Evolutionary conservation across 2,797 vertebrate species (phyloP), one percentile per base, ranked within the genome.

Genomic region (Coendou prehensilis): DNA sequence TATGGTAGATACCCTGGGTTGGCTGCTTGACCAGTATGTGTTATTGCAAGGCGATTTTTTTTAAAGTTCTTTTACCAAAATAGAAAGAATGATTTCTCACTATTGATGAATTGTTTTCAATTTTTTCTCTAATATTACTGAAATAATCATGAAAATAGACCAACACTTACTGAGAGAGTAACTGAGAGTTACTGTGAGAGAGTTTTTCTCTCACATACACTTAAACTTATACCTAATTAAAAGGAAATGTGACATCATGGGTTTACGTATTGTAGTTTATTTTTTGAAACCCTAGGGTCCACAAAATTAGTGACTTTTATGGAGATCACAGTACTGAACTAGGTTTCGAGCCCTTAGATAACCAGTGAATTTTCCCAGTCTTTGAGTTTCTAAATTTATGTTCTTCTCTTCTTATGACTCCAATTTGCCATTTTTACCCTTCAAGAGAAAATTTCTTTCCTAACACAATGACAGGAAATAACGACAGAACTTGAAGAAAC

Each of bases 301-400:
- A 45, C 37, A 61, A 64, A 52, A 79, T 26, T 15, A 82, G 20
- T 56, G 63, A 23, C 9, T 76, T 52, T 80, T 56, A 7, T 9
- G 23, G 18, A 87, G 2, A 57, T 59, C 47, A 33, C 13, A 75
- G 37, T 20, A 15, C 18, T n/a, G 73, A 97, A 26, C 23, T 64
- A 71, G 30, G 22, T 50, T 93, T 82, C 64, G 41, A 96, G n/a
- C 56, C 30, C 20, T 87, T 94, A 69, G 20, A 91, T 81, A 45
- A 64, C 3, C 56, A 7, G 20, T 20, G 13, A 28, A 56, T 92
- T 92, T 90, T n/a, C 8, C 6, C 41, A 8, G 71, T 64, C 79
- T 93, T 93, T 75, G 41, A 33, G 18, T 67, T 45, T 93, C 7
- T 76, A 87, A 69, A 76, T 87, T 59, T 71, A 63, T 37, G n/a